Conservation (phyloP, 2,113 vertebrate genomes). For the Circaetus gallicus region DNA sequence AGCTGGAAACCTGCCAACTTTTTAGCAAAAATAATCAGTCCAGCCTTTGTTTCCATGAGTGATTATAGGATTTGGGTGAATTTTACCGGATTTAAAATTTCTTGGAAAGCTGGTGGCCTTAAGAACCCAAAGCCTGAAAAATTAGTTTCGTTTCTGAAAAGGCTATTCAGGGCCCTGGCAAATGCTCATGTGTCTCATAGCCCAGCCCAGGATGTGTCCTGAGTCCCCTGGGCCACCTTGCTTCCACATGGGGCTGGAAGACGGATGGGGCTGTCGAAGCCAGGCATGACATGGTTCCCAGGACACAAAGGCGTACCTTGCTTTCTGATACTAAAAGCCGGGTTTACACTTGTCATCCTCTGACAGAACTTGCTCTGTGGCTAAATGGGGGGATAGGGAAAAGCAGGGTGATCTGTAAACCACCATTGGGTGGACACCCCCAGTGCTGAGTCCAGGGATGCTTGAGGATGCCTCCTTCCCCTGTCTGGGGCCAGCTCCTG, state of each 20-base stretch:
- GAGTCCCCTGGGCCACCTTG: accelerated
- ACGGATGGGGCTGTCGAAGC: background rate
- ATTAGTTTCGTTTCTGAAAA: background rate
- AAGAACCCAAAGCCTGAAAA: background rate
- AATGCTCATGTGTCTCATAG: accelerated
- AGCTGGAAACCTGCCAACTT: background rate
- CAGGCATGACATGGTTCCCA: accelerated
- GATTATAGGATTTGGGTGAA: slow-evolving; percentile 19
- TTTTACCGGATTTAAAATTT: slow-evolving; percentile 19
- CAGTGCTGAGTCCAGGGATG: accelerated
- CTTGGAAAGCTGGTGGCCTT: slow-evolving; percentile 26
- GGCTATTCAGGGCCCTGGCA: background rate
- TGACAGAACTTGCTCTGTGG: background rate
- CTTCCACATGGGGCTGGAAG: background rate
- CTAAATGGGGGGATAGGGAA: background rate
- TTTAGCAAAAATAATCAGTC: background rate
- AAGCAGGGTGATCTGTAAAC: background rate
- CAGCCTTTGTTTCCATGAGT: background rate
- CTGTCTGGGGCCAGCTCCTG: background rate
- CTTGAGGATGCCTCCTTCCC: background rate
- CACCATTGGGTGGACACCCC: background rate
- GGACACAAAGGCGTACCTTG: accelerated
- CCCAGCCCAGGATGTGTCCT: background rate
- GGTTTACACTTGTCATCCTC: background rate
- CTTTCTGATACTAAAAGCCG: background rate